Conservation (phyloP, 2,797 vertebrate genomes). For the Linurgus olivaceus region DNA sequence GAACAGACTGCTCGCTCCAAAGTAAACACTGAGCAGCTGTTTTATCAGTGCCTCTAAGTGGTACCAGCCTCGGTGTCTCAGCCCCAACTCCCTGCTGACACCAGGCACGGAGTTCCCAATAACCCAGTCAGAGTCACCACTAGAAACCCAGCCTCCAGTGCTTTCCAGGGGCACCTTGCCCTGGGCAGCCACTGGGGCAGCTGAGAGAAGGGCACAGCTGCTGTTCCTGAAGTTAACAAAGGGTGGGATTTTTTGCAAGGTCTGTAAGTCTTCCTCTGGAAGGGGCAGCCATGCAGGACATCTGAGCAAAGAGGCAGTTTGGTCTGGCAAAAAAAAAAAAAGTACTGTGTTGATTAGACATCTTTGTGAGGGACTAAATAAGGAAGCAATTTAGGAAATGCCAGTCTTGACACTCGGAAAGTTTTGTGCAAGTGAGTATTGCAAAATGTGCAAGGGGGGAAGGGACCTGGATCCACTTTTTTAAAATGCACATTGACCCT, state of each 20-base stretch:
- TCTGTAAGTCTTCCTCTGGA: not conserved
- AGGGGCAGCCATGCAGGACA: not conserved
- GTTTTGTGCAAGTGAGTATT: not conserved
- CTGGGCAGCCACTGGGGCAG: fast-evolving
- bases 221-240: fast-evolving
- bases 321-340: not conserved
- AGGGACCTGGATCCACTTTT: not conserved
- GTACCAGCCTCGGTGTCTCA: not conserved
- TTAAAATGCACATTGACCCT: not conserved
- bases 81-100: not conserved
- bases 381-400: not conserved
- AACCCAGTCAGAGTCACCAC: not conserved
- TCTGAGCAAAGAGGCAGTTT: not conserved
- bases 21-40: not conserved
- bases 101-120: fast-evolving
- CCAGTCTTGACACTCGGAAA: not conserved
- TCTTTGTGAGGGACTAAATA: not conserved
- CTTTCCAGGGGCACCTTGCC: not conserved
- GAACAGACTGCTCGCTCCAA: not conserved
- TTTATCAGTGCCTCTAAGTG: not conserved
- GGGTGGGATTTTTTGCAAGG: not conserved
- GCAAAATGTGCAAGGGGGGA: not conserved
- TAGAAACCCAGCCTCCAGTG: not conserved
- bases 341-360: not conserved
- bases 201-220: not conserved